phyloP scores from a whole-genome alignment of 2,113 vertebrate species.

The Lepus europaeus region DNA sequence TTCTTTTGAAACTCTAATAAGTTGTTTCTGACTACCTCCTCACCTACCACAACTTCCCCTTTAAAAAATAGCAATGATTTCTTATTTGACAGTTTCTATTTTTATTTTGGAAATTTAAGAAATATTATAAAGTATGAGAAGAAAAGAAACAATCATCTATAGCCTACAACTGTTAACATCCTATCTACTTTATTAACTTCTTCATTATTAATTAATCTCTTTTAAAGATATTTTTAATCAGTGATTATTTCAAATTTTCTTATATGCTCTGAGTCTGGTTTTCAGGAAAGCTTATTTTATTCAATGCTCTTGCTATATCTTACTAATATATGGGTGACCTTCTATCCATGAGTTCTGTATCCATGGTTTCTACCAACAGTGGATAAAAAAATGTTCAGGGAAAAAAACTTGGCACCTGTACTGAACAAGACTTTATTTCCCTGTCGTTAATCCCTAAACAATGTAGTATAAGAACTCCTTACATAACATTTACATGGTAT shows the following conservation, averaged over 20 bases:
- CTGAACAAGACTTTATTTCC: no score
- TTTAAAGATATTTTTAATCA: slow-evolving; percentile 20
- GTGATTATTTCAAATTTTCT: neutral
- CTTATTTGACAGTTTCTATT: neutral
- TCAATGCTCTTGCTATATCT: slow-evolving; percentile 16
- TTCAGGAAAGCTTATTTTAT: neutral
- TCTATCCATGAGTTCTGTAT: no score
- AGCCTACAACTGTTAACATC: neutral
- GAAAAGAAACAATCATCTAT: neutral
- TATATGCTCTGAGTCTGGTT: neutral
- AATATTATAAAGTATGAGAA: neutral
- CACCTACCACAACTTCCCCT: neutral
- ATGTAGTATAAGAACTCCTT: no score
- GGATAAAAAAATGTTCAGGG: no score
- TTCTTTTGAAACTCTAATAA: neutral
- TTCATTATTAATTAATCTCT: neutral
- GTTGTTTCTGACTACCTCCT: neutral
- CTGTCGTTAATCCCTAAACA: no score
- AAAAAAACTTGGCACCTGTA: no score
- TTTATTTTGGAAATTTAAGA: slow-evolving; percentile 31
- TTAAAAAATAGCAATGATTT: neutral
- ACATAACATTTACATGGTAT: no score
- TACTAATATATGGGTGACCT: neutral
- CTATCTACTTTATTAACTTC: neutral
- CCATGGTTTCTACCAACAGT: no score